phyloP scores from a whole-genome alignment of 2,888 invertebrate genomes.

The Listrodromus nycthemerus region DNA sequence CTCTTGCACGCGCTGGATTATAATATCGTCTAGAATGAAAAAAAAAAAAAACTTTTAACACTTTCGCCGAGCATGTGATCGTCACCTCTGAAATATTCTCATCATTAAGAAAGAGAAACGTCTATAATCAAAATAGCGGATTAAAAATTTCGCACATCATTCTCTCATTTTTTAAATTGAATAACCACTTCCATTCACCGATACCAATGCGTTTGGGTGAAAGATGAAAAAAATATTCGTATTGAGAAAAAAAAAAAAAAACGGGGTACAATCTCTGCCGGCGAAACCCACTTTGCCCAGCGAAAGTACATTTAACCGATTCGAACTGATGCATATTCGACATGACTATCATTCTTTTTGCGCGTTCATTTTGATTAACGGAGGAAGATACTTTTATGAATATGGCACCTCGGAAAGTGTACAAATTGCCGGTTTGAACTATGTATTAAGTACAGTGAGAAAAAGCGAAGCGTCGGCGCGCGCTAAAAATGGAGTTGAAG shows the following conservation, averaged over 20 bases:
- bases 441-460: slow-evolving; percentile 1
- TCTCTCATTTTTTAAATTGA: background rate
- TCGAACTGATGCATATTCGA: too few species aligned
- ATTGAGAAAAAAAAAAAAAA: too few species aligned
- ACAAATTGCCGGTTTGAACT: background rate
- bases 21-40: background rate
- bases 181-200: background rate
- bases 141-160: background rate
- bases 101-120: background rate
- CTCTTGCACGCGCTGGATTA: background rate
- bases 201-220: background rate
- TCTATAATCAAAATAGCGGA: background rate
- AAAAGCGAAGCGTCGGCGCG: slow-evolving; percentile 4
- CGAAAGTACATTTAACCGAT: too few species aligned
- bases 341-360: too few species aligned
- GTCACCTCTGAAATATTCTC: background rate
- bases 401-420: background rate
- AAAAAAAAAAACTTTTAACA: background rate
- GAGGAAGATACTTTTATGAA: background rate
- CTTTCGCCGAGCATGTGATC: slow-evolving; percentile 6
- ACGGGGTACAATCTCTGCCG: too few species aligned
- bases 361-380: too few species aligned
- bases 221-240: too few species aligned
- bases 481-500: background rate
- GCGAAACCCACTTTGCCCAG: too few species aligned